Percentiles rank a stretch among this genome's conserved stretches.
phyloP scores from a whole-genome alignment of 2,888 invertebrate genomes.

The Liodrosophila aerea region DNA sequence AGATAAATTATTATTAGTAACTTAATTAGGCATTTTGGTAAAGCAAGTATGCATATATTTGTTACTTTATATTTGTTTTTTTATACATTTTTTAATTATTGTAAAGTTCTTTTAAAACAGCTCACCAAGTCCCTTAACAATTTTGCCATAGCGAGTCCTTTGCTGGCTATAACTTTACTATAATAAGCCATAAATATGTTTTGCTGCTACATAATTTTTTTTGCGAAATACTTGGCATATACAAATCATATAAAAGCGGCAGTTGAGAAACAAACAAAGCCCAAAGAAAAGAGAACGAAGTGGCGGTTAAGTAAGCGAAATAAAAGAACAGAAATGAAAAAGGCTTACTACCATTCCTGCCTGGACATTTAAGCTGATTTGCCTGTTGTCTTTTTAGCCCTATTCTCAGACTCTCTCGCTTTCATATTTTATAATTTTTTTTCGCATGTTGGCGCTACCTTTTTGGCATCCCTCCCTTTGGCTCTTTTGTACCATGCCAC shows the following conservation, averaged over 20 bases:
- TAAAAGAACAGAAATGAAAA: slow-evolving; percentile 37
- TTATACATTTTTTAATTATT: too few relatives aligned
- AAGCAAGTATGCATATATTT: too few relatives aligned
- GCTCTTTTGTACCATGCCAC: slow-evolving; percentile 20
- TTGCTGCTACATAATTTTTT: slow-evolving; percentile 42
- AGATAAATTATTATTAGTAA: too few relatives aligned
- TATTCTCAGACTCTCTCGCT: slow-evolving; percentile 24
- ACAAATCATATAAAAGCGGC: too few relatives aligned
- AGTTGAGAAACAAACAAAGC: too few relatives aligned
- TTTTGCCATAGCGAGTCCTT: slow-evolving; percentile 3
- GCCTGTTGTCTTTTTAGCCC: slow-evolving; percentile 50
- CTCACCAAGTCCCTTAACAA: too few relatives aligned
- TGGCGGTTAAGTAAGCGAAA: not conserved
- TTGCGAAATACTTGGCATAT: too few relatives aligned
- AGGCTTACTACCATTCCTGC: slow-evolving; percentile 66
- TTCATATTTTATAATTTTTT: slow-evolving; percentile 58
- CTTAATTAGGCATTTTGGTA: too few relatives aligned
- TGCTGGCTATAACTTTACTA: slow-evolving; percentile 37
- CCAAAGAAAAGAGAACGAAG: not conserved
- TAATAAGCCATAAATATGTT: slow-evolving; percentile 72
- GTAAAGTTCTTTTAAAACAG: too few relatives aligned
- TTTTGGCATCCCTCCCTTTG: slow-evolving; percentile 16
- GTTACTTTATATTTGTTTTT: too few relatives aligned
- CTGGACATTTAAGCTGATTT: slow-evolving; percentile 75
- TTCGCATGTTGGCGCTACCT: slow-evolving; percentile 45